Base-by-base conservation (phyloP, 2,888 invertebrate genomes). In the Diadegma fenestrale region DNA sequence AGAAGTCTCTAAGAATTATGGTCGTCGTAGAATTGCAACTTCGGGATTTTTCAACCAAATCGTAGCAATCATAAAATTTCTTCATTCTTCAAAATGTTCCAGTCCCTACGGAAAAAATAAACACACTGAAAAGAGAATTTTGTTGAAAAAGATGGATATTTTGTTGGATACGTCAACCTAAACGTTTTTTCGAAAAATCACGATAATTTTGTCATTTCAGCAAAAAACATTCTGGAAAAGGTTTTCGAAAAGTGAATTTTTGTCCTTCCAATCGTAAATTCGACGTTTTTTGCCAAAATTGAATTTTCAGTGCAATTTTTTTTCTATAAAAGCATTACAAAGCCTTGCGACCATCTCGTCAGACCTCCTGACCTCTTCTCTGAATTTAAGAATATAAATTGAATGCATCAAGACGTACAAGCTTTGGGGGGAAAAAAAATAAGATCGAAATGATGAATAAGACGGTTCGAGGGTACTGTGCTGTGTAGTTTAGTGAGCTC, bases 401-500 rank as follows among this genome's bases (percentile, higher is more conserved):
- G 22, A 10, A 26, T 26, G 26, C 58, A 22, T 58, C 26, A 26
- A 58, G 26, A 12, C 12, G 26, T 58, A 26, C 58, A 58, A 58
- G 58, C 58, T 58, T 14, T 14, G 14, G 14, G 14, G 14, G 14
- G 14, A 26, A 54, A 58, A 58, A 58, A 58, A 58, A 5, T 58
- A 14, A 26, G 14, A 58, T 26, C 14, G 26, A 58, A 26, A 26
- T 58, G 58, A 58, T 58, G 26, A 58, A 58, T 58, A 26, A 58
- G 58, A 58, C 26, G 58, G 58, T 22, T 26, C 54, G 6, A 22
- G 33, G 48, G 33, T 33, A 37, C n/a, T 14, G 54, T 54, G 33
- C 33, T 69, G 30, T 69, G 26, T 22, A 68, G 41, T 33, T 71
- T 51, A 45, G 69, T 12, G 48, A 71, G 26, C 17, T 58, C 14